A percentile compares a stretch with the other conserved stretches of the same genome.
Conservation (phyloP, 2,113 vertebrate species). For the Chauna torquata region DNA sequence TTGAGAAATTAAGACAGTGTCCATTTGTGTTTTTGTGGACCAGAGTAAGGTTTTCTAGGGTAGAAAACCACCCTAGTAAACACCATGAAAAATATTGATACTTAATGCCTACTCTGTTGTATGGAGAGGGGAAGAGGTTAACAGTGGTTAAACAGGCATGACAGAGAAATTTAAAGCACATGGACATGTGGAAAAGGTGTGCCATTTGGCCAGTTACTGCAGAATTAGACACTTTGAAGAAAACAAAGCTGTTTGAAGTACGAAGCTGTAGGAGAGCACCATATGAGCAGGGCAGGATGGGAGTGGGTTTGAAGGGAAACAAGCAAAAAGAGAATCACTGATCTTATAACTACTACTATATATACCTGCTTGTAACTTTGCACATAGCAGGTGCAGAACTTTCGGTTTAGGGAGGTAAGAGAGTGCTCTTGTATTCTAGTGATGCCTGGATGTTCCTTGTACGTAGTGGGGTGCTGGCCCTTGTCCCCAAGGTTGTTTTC, state of each 20-base stretch:
- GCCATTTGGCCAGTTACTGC: neutral
- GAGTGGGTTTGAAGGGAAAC: neutral
- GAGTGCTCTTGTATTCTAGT: neutral
- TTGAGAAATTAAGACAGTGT: neutral
- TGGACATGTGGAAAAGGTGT: neutral
- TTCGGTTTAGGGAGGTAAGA: neutral
- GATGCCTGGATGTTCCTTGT: rapidly evolving
- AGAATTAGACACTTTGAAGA: neutral
- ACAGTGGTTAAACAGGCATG: neutral
- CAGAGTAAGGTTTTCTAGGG: neutral
- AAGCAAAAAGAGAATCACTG: neutral
- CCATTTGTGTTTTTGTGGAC: neutral
- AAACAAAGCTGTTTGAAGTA: conserved; percentile 15
- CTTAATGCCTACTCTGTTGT: neutral
- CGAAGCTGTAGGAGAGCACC: neutral
- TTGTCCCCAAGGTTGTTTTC: neutral
- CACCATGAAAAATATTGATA: neutral
- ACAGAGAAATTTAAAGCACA: neutral
- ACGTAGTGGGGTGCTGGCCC: neutral
- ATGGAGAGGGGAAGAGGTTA: neutral
- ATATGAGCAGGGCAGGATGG: neutral
- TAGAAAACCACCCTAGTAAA: neutral
- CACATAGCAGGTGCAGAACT: neutral
- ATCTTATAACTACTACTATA: neutral
- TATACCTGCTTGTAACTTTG: neutral